These are phyloP conservation scores for Lissocephala sabroskyi DNA, from an alignment of 2,888 invertebrate genomes.

Conservation along the genomic window DNA sequence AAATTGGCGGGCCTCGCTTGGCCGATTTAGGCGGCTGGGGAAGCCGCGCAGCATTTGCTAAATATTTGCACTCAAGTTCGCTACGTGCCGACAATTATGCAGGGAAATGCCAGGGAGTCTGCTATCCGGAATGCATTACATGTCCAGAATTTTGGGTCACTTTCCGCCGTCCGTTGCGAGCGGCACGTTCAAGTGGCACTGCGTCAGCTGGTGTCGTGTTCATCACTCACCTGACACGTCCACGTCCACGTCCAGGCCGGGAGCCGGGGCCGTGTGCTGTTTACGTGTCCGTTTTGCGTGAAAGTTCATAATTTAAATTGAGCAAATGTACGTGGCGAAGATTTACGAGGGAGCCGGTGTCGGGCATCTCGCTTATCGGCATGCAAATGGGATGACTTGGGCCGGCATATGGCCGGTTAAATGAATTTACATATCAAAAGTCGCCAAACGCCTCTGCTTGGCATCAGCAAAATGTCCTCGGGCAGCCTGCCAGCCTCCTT, in stretches of 20 bases:
- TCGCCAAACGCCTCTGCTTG: no score
- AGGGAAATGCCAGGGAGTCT: neutral
- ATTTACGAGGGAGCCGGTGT: no score
- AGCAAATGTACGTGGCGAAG: no score
- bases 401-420: no score
- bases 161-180: neutral
- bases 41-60: conserved; percentile 27
- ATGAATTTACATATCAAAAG: no score
- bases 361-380: no score
- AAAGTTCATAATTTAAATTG: no score
- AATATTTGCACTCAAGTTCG: conserved; percentile 35
- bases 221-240: neutral
- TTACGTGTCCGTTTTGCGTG: neutral
- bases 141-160: conserved; percentile 12
- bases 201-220: neutral
- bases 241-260: neutral
- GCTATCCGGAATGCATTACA: conserved; percentile 28
- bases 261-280: neutral
- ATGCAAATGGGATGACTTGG: no score
- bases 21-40: neutral
- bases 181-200: neutral
- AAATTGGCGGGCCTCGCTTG: conserved; percentile 30
- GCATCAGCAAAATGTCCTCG: no score
- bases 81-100: conserved; percentile 47
- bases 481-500: no score